Evolutionary conservation across 2,113 vertebrate species (phyloP), one percentile per base, ranked within the genome.

Genomic region (Hyaena hyaena): DNA sequence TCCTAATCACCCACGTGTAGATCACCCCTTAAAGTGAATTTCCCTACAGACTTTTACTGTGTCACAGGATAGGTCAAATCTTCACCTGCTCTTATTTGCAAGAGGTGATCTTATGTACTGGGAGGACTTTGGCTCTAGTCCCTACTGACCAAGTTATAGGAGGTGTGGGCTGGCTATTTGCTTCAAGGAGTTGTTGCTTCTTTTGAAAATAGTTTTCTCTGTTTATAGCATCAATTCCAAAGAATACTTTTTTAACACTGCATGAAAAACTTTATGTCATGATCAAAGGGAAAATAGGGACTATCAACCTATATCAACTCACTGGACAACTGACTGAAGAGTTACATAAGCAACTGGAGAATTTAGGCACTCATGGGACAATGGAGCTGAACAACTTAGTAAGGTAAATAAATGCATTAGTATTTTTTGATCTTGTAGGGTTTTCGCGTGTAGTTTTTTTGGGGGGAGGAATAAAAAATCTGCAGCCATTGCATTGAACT

Each of bases 221-320:
- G 10, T 98, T 90, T 97, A 92, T 87, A 99, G 99, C 98, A 87
- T 99, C 99, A 88, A 97, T 99, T 97, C 98, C 98, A 96, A 99
- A 99, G 93, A 98, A 99, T 85, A 93, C 98, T 83, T 99, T 99
- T 98, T 99, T 98, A 69, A 96, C 98, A 97, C 98, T 98, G 76
- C 98, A 99, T 9, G 95, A 97, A 33, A 98, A 95, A 48, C 97
- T 99, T 48, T 98, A 98, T 97, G 95, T 97, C 69, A 63, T 98
- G 96, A 92, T 99, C 95, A 99, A 99, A 93, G 98, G 98, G 63
- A 99, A 98, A 88, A 97, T 99, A 98, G 97, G 98, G 39, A 96
- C 96, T 69, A 98, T 98, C 3, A 99, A 98, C 65, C 63, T 99
- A 9, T 90, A 97, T 85, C 23, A 95, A 15, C 98, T 99, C 82